Percentiles rank a stretch among this genome's conserved stretches.
phyloP scores from a whole-genome alignment of 1,140 invertebrate genomes.

The Trichomalopsis sarcophagae region DNA sequence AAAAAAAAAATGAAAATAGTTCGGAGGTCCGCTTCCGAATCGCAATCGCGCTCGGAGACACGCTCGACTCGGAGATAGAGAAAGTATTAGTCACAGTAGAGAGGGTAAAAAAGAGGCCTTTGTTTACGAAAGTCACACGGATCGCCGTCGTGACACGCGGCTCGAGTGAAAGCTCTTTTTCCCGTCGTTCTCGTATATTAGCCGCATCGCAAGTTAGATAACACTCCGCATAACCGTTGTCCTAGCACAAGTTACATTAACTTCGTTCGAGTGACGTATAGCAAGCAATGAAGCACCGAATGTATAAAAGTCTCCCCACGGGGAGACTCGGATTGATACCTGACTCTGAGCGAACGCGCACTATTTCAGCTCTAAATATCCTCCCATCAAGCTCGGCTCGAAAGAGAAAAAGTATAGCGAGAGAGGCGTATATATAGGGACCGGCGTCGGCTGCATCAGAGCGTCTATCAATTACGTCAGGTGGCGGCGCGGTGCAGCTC shows the following conservation, averaged over 20 bases:
- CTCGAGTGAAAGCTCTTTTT: not conserved
- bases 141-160: not conserved
- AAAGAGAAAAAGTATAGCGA: not conserved
- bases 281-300: too few relatives aligned
- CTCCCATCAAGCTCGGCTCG: not conserved
- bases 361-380: not conserved
- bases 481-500: not conserved
- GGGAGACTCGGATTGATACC: too few relatives aligned
- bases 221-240: not conserved
- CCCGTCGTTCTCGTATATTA: not conserved
- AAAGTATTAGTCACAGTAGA: slow-evolving; percentile 9
- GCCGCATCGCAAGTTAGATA: not conserved
- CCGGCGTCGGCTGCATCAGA: not conserved
- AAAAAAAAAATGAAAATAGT: too few relatives aligned
- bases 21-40: too few relatives aligned
- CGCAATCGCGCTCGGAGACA: not conserved
- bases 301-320: too few relatives aligned
- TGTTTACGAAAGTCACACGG: slow-evolving; percentile 16
- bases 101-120: not conserved
- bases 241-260: not conserved
- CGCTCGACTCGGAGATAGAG: not conserved
- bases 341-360: too few relatives aligned
- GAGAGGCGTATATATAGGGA: not conserved
- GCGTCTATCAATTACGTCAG: slow-evolving; percentile 43
- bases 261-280: too few relatives aligned